Evolutionary conservation across 2,113 vertebrate species (phyloP), one percentile per base, ranked within the genome.

Genomic region (Perca fluviatilis): DNA sequence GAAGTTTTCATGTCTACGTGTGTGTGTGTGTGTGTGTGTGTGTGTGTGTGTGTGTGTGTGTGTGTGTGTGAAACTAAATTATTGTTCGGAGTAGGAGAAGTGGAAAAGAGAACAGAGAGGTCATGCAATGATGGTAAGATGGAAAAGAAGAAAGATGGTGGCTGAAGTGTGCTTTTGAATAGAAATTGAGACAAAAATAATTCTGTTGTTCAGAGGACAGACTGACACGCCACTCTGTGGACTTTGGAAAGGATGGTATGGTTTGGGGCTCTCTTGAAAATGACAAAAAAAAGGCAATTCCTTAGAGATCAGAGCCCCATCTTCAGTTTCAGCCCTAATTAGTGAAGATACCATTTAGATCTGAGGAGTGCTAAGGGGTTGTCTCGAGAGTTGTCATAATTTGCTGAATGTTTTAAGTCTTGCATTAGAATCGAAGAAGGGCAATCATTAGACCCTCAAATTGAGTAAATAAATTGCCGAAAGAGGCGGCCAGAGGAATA

Each of bases 201-300:
- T 21, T 62, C 33, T 27, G 0, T 23, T 66, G 47, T 71, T 56
- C 18, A 40, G 60, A 77, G 51, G 25, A 54, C 33, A 61, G 76
- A 60, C 43, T 49, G 66, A 67, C 40, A 18, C 6, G 66, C 53
- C 65, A 77, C 72, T 67, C 27, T 33, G 54, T 71, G 68, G 50
- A 65, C 16, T 67, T 82, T 68, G 72, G 27, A 84, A 78, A 58
- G 70, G 66, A 76, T 40, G 51, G 30, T 77, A 8, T 58, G 47
- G 23, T 56, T 79, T 74, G 40, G 43, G 5, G 54, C 57, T 79
- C n/a, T 57, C 15, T 81, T 63, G 57, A 74, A 84, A 77, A 79
- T 57, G 40, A 19, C 15, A 47, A 19, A 85, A 78, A 79, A 18
- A 67, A 18, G 36, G 47, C 13, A 62, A 36, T 61, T 62, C 15